A percentile compares a stretch with the other conserved stretches of the same genome.
These are phyloP conservation scores for Chauna torquata DNA, from an alignment of 2,113 vertebrate genomes.

Conservation along the genomic window DNA sequence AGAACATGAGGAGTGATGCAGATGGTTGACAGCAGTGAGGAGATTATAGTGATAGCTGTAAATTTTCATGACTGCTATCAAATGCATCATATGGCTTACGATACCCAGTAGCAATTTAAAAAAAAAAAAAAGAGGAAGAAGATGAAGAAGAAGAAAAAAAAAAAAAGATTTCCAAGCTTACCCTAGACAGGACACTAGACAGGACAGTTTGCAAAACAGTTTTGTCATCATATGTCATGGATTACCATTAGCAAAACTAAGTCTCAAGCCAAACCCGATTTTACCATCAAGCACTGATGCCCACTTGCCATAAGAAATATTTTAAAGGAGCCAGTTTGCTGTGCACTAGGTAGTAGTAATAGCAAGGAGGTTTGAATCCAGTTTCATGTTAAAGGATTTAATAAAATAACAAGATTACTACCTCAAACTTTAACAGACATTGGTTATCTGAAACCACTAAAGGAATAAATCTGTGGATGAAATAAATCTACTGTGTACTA, in stretches of 20 bases:
- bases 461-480: neutral
- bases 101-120: slow-evolving; percentile 47
- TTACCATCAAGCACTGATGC: neutral
- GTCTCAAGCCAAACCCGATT: neutral
- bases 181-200: neutral
- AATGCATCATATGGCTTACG: slow-evolving; percentile 50
- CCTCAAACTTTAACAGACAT: neutral
- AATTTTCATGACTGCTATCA: slow-evolving; percentile 64
- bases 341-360: neutral
- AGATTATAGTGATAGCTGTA: slow-evolving; percentile 57
- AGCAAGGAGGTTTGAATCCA: neutral
- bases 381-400: neutral
- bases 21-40: slow-evolving; percentile 53
- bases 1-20: slow-evolving; percentile 29
- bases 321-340: neutral
- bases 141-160: no score
- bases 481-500: neutral
- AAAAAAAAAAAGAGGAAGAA: neutral
- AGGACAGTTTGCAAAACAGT: neutral
- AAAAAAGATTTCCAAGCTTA: neutral
- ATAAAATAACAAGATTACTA: neutral
- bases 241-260: neutral
- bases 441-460: neutral
- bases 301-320: neutral
- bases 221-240: neutral